Percentiles rank a stretch among this genome's conserved stretches.
Conservation (phyloP, 92 coral and sea anemone genomes). For the Metridium senile region DNA sequence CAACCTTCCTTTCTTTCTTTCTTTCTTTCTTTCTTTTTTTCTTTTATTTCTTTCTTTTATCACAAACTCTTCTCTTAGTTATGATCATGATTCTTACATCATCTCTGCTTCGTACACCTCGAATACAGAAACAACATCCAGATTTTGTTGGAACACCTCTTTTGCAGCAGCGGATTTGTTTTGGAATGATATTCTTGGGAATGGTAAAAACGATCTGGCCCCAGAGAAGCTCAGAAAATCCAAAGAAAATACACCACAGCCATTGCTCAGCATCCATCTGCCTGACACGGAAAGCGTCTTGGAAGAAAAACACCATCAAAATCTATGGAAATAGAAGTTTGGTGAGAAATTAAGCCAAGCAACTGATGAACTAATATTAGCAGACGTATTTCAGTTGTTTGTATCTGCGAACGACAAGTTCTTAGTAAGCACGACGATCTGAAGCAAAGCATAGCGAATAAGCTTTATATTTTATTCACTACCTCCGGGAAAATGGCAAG, state of each 20-base stretch:
- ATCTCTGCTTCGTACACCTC: conserved; percentile 71
- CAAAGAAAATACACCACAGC: conserved; percentile 87
- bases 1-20: neutral
- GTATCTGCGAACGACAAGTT: too few species aligned
- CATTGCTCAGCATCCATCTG: conserved; percentile 86
- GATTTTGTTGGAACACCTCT: conserved; percentile 55
- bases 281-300: conserved; percentile 75
- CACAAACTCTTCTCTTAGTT: too few species aligned
- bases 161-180: conserved; percentile 69
- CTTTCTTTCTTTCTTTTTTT: neutral
- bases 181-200: conserved; percentile 71
- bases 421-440: too few species aligned
- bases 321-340: conserved; percentile 40
- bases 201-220: conserved; percentile 79
- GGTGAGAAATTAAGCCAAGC: neutral
- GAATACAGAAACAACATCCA: conserved; percentile 68
- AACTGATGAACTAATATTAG: too few species aligned
- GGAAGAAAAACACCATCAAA: conserved; percentile 74
- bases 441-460: too few species aligned
- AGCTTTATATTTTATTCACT: too few species aligned
- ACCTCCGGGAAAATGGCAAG: too few species aligned
- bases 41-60: neutral
- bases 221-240: conserved; percentile 86
- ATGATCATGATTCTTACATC: too few species aligned
- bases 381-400: too few species aligned